phyloP scores from a whole-genome alignment of 2,797 vertebrate genomes.

The Limnodromus scolopaceus region DNA sequence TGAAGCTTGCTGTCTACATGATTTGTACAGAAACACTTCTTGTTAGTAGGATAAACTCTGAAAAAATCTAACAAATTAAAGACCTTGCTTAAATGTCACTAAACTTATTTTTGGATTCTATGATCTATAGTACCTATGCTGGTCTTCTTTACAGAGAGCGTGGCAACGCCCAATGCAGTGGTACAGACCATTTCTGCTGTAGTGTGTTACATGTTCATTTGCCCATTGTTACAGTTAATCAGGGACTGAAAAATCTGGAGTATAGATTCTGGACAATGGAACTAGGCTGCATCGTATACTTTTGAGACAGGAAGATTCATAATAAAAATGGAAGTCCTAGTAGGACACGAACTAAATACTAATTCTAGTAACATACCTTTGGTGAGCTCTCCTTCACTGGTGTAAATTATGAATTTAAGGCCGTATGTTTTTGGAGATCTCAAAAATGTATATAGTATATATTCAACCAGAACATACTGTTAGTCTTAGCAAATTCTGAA shows the following conservation, averaged over 20 bases:
- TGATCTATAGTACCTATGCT: neutral
- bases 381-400: neutral
- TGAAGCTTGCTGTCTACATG: neutral
- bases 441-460: neutral
- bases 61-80: neutral
- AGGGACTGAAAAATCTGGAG: neutral
- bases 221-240: neutral
- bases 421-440: neutral
- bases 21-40: neutral
- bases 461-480: rapidly evolving
- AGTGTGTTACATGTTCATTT: neutral
- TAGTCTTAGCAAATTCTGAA: neutral
- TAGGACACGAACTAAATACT: neutral
- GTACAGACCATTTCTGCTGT: neutral
- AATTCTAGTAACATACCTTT: neutral
- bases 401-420: neutral
- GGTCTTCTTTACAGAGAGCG: neutral
- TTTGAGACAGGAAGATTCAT: neutral
- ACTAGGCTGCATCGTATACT: neutral
- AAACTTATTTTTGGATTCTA: neutral
- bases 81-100: neutral
- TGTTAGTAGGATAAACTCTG: neutral
- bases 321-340: neutral
- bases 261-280: neutral
- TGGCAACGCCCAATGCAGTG: neutral